Base-by-base conservation (phyloP, 2,888 invertebrate species). In the Clunio marinus region DNA sequence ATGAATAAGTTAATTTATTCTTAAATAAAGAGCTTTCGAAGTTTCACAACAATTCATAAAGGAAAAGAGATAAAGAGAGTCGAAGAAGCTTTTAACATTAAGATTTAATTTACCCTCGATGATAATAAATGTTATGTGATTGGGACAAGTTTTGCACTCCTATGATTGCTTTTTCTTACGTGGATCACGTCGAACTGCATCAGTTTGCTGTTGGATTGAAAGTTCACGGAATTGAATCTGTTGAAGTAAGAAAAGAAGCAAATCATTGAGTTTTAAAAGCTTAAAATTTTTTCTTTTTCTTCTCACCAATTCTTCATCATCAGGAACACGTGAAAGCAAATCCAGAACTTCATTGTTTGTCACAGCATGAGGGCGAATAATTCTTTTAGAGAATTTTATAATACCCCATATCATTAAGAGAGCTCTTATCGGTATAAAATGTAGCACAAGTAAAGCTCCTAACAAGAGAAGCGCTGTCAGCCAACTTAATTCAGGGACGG, bases 341-440 rank as follows among this genome's bases (percentile, higher is more conserved):
- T 99, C 98, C 71, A 98, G 80, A 7, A 98, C 81, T 83, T 98
- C 98, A 81, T 98, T 99, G 80, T 98, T 99, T 8, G 95, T 93
- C 80, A 98, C 91, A 37, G 93, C 89, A 78, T 97, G 91, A 4
- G 98, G 97, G 72, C 94, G 84, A 68, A 97, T 80, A 70, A 98
- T 85, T 79, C 96, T 91, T 74, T 96, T 87, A 25, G 94, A 89
- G 79, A 98, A 99, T 80, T 98, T 99, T 80, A 96, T 95, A 69
- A 94, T 75, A 73, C 97, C 98, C 96, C 96, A 97, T 17, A 88
- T 84, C 83, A 98, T 87, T 65, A 98, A 84, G 58, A 98, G 82
- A 77, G 90, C 92, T 75, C 96, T 84, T 65, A 96, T 80, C 41
- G 97, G 96, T 75, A 99, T 85, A 72, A 89, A 84, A 76, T 96